phyloP scores from a whole-genome alignment of 2,113 vertebrate species.

The Nerophis lumbriciformis region DNA sequence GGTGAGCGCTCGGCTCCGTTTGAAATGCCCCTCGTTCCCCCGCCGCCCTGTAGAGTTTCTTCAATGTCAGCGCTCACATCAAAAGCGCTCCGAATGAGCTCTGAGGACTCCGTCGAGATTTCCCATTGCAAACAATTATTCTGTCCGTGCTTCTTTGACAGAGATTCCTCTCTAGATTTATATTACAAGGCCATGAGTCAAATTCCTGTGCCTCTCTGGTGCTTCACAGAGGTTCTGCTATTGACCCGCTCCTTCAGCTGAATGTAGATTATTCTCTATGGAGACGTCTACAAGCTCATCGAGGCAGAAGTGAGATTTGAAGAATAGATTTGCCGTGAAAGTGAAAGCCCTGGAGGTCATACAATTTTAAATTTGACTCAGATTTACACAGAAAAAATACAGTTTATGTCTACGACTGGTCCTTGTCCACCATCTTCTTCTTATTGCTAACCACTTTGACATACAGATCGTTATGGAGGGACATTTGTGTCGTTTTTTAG shows the following conservation, averaged over 20 bases:
- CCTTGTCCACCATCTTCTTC: too few species aligned
- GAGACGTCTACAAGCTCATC: constrained; percentile 12
- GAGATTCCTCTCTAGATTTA: constrained; percentile 50
- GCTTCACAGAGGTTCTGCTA: constrained; percentile 28
- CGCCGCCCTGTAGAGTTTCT: constrained; percentile 58
- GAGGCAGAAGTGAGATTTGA: constrained; percentile 15
- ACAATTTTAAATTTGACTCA: too few species aligned
- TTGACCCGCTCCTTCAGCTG: constrained; percentile 38
- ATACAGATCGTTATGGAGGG: too few species aligned
- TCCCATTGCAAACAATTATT: constrained; percentile 66
- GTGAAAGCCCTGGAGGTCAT: not conserved
- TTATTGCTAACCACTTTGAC: too few species aligned
- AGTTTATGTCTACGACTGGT: too few species aligned
- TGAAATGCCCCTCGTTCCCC: constrained; percentile 42
- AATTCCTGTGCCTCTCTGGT: constrained; percentile 26
- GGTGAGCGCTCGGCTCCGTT: constrained; percentile 42
- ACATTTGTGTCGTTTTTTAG: too few species aligned
- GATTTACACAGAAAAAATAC: not conserved
- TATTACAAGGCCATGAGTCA: constrained; percentile 43
- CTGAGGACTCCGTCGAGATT: constrained; percentile 60
- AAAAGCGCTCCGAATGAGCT: constrained; percentile 58
- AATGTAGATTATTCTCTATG: constrained; percentile 35
- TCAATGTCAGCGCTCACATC: constrained; percentile 68
- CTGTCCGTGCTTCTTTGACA: constrained; percentile 43
- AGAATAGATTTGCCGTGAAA: constrained; percentile 1